Evolutionary conservation across 2,113 vertebrate genomes (phyloP).

Genomic region (Cyprinodon brontotheroides): DNA sequence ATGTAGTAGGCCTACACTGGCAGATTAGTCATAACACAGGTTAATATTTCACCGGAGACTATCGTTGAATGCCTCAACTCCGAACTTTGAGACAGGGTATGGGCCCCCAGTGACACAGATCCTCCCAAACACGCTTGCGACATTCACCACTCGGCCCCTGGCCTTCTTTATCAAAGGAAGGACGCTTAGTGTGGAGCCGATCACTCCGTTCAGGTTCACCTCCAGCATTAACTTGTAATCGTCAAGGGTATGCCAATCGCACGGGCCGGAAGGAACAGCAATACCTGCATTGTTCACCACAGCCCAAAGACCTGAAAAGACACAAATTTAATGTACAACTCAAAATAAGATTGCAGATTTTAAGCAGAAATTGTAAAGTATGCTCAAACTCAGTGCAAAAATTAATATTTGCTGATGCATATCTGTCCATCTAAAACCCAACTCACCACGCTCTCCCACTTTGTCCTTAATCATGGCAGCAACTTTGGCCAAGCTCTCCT

Average conservation of each 20-base stretch:
- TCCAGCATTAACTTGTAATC: constrained; percentile 82
- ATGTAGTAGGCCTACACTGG: neutral
- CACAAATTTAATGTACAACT: too few species aligned
- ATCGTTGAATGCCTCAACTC: constrained; percentile 85
- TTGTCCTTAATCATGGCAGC: constrained; percentile 73
- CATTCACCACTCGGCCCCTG: constrained; percentile 81
- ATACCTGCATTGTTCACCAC: constrained; percentile 85
- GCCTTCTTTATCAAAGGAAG: constrained; percentile 86
- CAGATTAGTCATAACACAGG: neutral
- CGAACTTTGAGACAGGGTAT: constrained; percentile 81
- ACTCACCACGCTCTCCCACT: constrained; percentile 77
- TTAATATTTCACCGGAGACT: constrained; percentile 75
- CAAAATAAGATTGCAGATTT: too few species aligned
- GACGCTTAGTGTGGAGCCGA: constrained; percentile 83
- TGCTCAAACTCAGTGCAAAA: too few species aligned
- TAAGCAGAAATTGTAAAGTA: too few species aligned
- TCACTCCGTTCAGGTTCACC: constrained; percentile 82
- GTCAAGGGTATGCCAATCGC: constrained; percentile 82
- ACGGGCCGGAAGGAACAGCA: constrained; percentile 69
- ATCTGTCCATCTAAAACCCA: neutral
- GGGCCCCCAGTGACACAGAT: constrained; percentile 75
- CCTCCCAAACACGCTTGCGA: constrained; percentile 81
- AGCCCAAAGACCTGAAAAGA: constrained; percentile 80
- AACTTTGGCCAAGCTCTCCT: constrained; percentile 76
- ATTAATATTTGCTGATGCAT: neutral